These are phyloP conservation scores for Acrobasis consociella DNA, from an alignment of 2,888 invertebrate genomes.

Conservation along the genomic window DNA sequence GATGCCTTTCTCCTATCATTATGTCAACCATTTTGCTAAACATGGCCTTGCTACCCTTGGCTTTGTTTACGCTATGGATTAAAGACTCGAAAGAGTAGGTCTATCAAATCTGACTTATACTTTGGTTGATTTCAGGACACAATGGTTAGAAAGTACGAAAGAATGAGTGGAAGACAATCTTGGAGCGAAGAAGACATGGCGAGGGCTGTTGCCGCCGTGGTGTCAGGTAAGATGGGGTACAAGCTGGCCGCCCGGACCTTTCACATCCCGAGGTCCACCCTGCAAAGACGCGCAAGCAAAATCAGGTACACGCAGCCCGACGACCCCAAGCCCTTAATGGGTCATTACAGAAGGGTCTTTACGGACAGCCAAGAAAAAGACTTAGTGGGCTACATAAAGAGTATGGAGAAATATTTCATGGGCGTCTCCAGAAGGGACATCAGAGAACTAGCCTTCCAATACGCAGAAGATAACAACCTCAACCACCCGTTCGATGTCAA, in stretches of 20 bases:
- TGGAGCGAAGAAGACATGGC: conserved; percentile 80
- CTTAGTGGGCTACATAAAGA: conserved; percentile 75
- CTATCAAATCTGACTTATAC: conserved; percentile 7
- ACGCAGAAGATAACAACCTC: conserved; percentile 71
- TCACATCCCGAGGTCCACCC: conserved; percentile 76
- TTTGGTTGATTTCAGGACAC: conserved; percentile 58
- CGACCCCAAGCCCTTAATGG: conserved; percentile 75
- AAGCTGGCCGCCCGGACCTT: conserved; percentile 75
- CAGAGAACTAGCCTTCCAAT: conserved; percentile 76
- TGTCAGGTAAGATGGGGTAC: conserved; percentile 79
- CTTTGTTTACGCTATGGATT: too few species aligned
- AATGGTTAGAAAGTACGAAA: conserved; percentile 80
- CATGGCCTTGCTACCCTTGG: too few species aligned
- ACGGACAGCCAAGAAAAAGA: conserved; percentile 77
- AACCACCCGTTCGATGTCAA: conserved; percentile 76
- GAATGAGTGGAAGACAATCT: conserved; percentile 78
- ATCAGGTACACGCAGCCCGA: conserved; percentile 72
- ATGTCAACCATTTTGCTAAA: too few species aligned
- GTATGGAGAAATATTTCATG: conserved; percentile 78
- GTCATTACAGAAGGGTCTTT: conserved; percentile 75
- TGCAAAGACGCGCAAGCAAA: conserved; percentile 76
- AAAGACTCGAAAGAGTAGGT: too few species aligned
- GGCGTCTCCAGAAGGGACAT: conserved; percentile 75
- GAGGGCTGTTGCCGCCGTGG: conserved; percentile 75
- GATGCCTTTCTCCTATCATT: too few species aligned